phyloP scores from a whole-genome alignment of 2,888 invertebrate species.

The Drosophila kambysellisi region DNA sequence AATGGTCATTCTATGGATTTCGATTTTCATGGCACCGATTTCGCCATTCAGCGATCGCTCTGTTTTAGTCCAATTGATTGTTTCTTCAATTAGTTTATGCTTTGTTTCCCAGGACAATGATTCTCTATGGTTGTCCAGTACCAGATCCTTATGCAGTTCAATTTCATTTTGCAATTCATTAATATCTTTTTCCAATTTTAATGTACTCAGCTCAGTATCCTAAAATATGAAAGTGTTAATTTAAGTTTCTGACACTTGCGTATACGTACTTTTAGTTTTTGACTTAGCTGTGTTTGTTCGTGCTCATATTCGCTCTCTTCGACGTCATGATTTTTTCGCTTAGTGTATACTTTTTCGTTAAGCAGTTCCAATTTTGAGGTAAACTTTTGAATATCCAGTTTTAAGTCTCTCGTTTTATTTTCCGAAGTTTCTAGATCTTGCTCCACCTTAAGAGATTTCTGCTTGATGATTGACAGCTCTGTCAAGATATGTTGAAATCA shows the following conservation, averaged over 20 bases:
- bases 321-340: constrained; percentile 86
- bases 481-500: not conserved
- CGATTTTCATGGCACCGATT: constrained; percentile 90
- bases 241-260: not conserved
- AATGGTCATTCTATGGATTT: constrained; percentile 94
- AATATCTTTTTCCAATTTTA: constrained; percentile 89
- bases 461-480: constrained; percentile 88
- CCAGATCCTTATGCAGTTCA: constrained; percentile 86
- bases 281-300: constrained; percentile 86
- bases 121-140: constrained; percentile 89
- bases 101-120: constrained; percentile 93
- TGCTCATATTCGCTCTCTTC: constrained; percentile 87
- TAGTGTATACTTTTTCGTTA: constrained; percentile 87
- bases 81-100: constrained; percentile 90
- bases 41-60: constrained; percentile 90
- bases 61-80: constrained; percentile 88
- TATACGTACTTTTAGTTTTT: constrained; percentile 85
- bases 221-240: constrained; percentile 75
- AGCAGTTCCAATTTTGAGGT: constrained; percentile 88
- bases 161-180: constrained; percentile 89
- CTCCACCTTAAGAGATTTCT: constrained; percentile 90
- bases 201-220: constrained; percentile 89
- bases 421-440: constrained; percentile 87
- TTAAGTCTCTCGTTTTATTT: constrained; percentile 87
- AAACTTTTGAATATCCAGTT: constrained; percentile 87